Evolutionary conservation across 2,113 vertebrate species (phyloP).

Genomic region (Machaerirhynchus nigripectus): DNA sequence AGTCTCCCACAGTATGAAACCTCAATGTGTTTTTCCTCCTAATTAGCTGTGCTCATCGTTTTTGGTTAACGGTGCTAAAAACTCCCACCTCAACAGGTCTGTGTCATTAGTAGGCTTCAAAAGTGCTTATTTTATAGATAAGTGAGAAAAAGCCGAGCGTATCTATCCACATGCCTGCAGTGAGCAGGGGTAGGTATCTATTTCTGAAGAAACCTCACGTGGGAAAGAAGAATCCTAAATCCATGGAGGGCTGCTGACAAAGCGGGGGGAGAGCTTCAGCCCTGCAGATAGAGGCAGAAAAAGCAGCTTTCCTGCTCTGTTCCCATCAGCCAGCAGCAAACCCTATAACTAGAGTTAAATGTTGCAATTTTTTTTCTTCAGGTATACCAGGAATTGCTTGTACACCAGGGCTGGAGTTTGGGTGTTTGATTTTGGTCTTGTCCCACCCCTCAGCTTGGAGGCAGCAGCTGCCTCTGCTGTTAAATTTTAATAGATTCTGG

Average conservation of each 20-base stretch:
- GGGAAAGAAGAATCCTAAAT: background rate
- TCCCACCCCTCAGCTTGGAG: background rate
- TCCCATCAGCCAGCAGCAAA: background rate
- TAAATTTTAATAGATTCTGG: slow-evolving; percentile 36
- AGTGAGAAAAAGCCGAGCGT: background rate
- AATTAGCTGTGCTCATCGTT: background rate
- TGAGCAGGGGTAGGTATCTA: background rate
- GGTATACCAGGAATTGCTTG: background rate
- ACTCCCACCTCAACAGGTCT: background rate
- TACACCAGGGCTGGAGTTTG: background rate
- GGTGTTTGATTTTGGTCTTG: background rate
- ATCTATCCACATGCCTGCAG: background rate
- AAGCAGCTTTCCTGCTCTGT: background rate
- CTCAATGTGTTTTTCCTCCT: background rate
- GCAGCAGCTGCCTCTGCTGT: background rate
- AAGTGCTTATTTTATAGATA: background rate
- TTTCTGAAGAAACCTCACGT: background rate
- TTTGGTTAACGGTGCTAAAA: background rate
- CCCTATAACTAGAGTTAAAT: background rate
- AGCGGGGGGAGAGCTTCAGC: background rate
- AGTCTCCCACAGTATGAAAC: background rate
- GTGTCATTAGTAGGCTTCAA: background rate
- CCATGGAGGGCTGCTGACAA: background rate
- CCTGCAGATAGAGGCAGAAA: background rate
- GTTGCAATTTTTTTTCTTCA: background rate